These are phyloP conservation scores for Monomorium pharaonis DNA, from an alignment of 1,140 invertebrate species.

Conservation along the genomic window DNA sequence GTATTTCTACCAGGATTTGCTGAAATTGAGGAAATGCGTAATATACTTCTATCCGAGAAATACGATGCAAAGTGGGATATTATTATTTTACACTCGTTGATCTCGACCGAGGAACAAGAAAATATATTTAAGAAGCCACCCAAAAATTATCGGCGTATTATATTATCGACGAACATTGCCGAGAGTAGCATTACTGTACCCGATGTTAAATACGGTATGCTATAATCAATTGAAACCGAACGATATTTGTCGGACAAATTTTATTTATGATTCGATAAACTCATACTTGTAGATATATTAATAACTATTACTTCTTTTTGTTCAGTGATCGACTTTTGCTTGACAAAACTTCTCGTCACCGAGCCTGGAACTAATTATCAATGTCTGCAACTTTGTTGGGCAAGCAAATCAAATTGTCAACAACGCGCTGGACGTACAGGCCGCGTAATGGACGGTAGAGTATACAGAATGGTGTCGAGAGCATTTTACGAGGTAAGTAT, in stretches of 20 bases:
- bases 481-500: conserved; percentile 89
- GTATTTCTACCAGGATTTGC: conserved; percentile 95
- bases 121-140: conserved; percentile 88
- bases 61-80: conserved; percentile 85
- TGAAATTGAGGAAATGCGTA: conserved; percentile 91
- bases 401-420: conserved; percentile 94
- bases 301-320: conserved; percentile 47
- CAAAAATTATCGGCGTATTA: conserved; percentile 91
- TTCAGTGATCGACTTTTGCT: conserved; percentile 97
- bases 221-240: background rate
- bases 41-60: conserved; percentile 69
- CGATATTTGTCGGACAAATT: background rate
- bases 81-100: conserved; percentile 90
- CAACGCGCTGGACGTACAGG: conserved; percentile 97
- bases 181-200: conserved; percentile 99
- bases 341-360: conserved; percentile 93
- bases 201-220: conserved; percentile 93
- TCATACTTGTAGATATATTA: background rate
- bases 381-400: conserved; percentile 93
- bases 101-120: conserved; percentile 91
- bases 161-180: conserved; percentile 98
- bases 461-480: conserved; percentile 93
- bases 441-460: conserved; percentile 93
- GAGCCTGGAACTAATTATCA: conserved; percentile 92
- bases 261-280: background rate